Percentiles rank a stretch among this genome's conserved stretches.
Conservation (phyloP, 2,888 invertebrate genomes). For the Amphipoea oculea region DNA sequence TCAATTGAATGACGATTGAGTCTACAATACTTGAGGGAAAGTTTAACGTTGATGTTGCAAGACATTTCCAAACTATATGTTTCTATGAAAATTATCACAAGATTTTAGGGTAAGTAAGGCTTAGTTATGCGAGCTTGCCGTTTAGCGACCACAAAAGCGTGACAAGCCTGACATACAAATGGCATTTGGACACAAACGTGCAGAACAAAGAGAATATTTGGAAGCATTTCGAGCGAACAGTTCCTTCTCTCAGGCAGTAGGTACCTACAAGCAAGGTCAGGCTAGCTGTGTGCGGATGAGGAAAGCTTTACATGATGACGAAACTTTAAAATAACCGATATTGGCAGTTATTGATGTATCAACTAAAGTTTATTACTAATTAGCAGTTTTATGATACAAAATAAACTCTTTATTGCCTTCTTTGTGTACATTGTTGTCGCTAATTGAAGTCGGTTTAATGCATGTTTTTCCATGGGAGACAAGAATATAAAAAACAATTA, state of each 20-base stretch:
- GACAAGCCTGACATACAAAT: conserved; percentile 81
- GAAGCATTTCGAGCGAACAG: conserved; percentile 74
- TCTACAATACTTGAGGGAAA: conserved; percentile 18
- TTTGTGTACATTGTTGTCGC: conserved; percentile 5
- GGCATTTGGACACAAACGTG: conserved; percentile 80
- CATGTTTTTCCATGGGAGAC: background rate
- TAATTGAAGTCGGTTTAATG: conserved; percentile 14
- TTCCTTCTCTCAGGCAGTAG: conserved; percentile 72
- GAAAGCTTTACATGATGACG: conserved; percentile 60
- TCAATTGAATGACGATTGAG: background rate
- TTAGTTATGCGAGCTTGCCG: conserved; percentile 55
- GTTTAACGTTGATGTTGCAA: conserved; percentile 42
- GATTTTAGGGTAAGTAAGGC: conserved; percentile 61
- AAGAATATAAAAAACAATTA: conserved; percentile 12
- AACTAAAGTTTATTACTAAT: conserved; percentile 4
- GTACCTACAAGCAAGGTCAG: conserved; percentile 74
- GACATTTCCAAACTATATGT: conserved; percentile 68
- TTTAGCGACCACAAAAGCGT: conserved; percentile 67
- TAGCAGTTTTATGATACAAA: conserved; percentile 15
- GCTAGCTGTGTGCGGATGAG: conserved; percentile 60
- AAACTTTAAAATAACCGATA: conserved; percentile 46
- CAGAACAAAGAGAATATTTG: conserved; percentile 80
- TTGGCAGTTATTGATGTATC: conserved; percentile 18
- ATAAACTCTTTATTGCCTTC: conserved; percentile 6
- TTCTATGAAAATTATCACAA: conserved; percentile 69